phyloP scores from a whole-genome alignment of 2,888 invertebrate genomes.

The Corythucha ciliata region DNA sequence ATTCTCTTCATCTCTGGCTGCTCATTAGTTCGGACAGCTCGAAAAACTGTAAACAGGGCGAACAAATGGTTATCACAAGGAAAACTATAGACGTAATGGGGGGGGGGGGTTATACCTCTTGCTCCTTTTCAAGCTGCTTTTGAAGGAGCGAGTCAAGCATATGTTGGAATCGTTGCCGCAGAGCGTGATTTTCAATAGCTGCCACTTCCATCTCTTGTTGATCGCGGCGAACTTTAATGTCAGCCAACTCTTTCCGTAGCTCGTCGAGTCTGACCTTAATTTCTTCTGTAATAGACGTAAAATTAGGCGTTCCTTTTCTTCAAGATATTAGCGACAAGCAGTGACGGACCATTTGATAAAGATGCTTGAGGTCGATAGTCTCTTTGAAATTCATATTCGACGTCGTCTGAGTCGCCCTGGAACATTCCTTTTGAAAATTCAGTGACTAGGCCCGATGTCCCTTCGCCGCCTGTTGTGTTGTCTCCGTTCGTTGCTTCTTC shows the following conservation, averaged over 20 bases:
- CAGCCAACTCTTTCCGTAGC: constrained; percentile 62
- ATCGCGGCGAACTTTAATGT: constrained; percentile 60
- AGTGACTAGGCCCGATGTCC: constrained; percentile 47
- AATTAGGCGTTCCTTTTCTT: constrained; percentile 15
- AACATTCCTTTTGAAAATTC: constrained; percentile 57
- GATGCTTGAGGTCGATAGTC: too few relatives aligned
- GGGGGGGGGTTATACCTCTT: too few relatives aligned
- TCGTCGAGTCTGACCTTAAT: constrained; percentile 58
- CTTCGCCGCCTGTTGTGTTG: too few relatives aligned
- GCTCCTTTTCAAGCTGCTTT: constrained; percentile 68
- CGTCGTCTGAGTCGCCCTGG: constrained; percentile 19
- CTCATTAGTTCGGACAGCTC: too few relatives aligned
- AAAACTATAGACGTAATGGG: too few relatives aligned
- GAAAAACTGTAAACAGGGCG: too few relatives aligned
- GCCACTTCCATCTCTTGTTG: constrained; percentile 75
- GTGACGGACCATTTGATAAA: too few relatives aligned
- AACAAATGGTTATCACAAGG: too few relatives aligned
- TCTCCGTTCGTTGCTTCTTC: too few relatives aligned
- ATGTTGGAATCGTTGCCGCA: constrained; percentile 73
- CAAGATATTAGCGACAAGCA: too few relatives aligned
- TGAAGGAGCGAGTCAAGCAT: constrained; percentile 63
- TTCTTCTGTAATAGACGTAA: constrained; percentile 39
- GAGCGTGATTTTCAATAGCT: constrained; percentile 72
- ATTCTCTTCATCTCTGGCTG: too few relatives aligned
- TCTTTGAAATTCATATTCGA: too few relatives aligned